Evolutionary conservation across 2,797 vertebrate genomes (phyloP), one percentile per base, ranked within the genome.

Genomic region (Hylomyscus alleni): DNA sequence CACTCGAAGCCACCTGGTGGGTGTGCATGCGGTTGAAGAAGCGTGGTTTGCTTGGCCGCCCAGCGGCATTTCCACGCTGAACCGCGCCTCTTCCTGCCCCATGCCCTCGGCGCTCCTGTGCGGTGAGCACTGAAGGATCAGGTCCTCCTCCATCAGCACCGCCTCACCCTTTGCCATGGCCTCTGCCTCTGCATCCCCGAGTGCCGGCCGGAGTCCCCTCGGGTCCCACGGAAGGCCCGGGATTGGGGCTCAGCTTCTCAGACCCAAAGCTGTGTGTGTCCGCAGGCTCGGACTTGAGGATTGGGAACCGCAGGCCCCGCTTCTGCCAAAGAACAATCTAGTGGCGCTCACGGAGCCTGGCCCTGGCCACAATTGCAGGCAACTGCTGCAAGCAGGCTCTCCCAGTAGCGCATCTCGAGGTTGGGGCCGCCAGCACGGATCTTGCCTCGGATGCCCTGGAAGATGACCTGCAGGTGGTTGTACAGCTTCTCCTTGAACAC

Each of bases 1-100:
- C 99, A 99, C 98, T 99, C 99, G 0, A 99, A 99, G 97, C 99
- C 99, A n/a, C n/a, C n/a, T n/a, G n/a, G n/a, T n/a, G 4, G 0
- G 99, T 99, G 99, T 99, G 99, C 82, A 99, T 99, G 0, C 99
- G 99, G 98, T 99, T 99, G 98, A 99, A 99, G 98, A 99, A 99
- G 89, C 99, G 99, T 0, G 99, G 99, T 92, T 99, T 99, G 97
- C 99, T 99, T 0, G 99, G 99, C 99, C 99, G 0, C 99, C 99
- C 54, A 99, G 98, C 0, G 99, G 99, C 97, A 99, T 98, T 97
- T 99, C 99, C 95, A 99, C 99, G 0, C 99, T 99, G 99, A 99
- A 99, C 99, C 99, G 99, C 0, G 99, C 99, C 98, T 99, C 99
- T 0, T 99, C 99, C 0, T 99, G 99, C 0, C 99, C 99, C 99